Evolutionary conservation across 2,888 invertebrate species (phyloP).

Genomic region (Electrophaes corylata): DNA sequence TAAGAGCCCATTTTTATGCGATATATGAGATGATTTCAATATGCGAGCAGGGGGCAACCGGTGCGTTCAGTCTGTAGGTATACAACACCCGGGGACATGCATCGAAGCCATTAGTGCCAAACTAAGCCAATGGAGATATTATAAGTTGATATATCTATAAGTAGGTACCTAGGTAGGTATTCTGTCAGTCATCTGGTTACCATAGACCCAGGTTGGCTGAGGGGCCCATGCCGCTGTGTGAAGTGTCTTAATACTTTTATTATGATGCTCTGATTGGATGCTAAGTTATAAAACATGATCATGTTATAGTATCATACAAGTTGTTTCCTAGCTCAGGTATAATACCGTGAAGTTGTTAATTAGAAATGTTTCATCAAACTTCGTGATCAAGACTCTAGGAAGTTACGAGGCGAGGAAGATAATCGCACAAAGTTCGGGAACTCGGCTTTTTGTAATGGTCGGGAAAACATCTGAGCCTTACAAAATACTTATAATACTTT

Average conservation of each 20-base stretch:
- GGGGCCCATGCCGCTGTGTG: not conserved
- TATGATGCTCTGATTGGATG: not conserved
- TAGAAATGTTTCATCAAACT: conserved; percentile 24
- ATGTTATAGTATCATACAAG: conserved; percentile 3
- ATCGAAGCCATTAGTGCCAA: no score
- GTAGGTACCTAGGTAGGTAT: no score
- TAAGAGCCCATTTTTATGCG: no score
- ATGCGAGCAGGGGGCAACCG: no score
- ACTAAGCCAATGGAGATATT: no score
- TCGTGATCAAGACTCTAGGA: conserved; percentile 1
- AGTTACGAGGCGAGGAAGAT: conserved; percentile 5
- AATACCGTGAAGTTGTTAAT: conserved; percentile 36
- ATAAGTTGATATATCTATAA: no score
- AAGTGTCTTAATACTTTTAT: not conserved
- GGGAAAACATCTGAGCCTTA: not conserved
- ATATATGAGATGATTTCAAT: no score
- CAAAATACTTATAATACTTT: no score
- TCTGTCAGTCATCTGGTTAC: no score
- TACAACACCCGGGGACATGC: no score
- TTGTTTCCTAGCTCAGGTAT: conserved; percentile 13
- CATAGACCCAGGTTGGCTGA: no score
- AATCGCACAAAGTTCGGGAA: conserved; percentile 2
- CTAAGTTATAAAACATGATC: conserved; percentile 1
- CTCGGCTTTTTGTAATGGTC: not conserved
- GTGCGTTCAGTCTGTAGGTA: no score